Base-by-base conservation (phyloP, 1,140 invertebrate genomes). In the Sitobion miscanthi region DNA sequence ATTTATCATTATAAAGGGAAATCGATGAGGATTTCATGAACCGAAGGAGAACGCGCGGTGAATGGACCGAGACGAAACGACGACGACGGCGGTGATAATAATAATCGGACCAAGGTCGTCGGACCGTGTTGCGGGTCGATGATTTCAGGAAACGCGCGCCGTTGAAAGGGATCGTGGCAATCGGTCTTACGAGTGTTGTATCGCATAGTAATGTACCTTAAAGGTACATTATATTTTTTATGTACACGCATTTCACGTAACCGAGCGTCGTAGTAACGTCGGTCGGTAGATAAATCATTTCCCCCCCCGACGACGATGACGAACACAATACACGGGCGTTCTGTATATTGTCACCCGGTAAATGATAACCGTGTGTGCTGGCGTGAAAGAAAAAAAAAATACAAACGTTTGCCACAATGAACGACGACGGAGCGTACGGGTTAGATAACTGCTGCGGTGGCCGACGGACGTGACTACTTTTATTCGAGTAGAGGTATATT, bases 31-130 rank as follows among this genome's bases (percentile, higher is more conserved):
- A 23, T 69, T 90, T 90, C 45, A 38, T n/a, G 54, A 69, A 90
- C 47, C 62, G 38, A 90, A 90, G 89, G 54, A 21, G 45, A 62
- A 69, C 54, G 89, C 88, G 47, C 54, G 47, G 69, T 52, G 87
- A 91, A 89, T 49, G 62, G 93, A 62, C 62, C 86, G 93, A 90
- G 57, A 97, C 97, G 96, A 97, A 96, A 96, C 96, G 96, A 95
- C 96, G 96, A 95, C 42, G 35, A 83, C 21, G 7, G 38, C 2
- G 42, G 42, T 42, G 42, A 42, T 42, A 42, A 42, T 38, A 38
- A 82, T 97, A 45, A 96, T 96, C 49, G 57, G 47, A 91, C 90
- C 77, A 93, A 91, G 90, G 86, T 93, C 93, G 47, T 87, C 94
- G 94, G 94, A 94, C 94, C 94, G 94, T 94, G 7, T n/a, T n/a